Percentiles rank a stretch among this genome's conserved stretches.
Evolutionary conservation across 1,140 invertebrate genomes (phyloP).

Genomic region (Pomacea maculata): DNA sequence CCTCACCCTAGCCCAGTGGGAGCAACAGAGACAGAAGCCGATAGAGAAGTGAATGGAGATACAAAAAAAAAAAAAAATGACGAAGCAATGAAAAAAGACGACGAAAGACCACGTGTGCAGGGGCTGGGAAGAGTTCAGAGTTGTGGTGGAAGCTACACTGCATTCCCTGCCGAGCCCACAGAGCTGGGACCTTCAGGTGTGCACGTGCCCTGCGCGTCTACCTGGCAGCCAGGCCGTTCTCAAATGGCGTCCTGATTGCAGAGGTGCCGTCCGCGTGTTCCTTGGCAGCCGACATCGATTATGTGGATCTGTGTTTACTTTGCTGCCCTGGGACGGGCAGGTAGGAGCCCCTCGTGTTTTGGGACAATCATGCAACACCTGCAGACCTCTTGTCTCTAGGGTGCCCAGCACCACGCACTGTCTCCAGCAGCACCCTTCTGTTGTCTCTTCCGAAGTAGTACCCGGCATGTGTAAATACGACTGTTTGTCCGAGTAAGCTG

Average conservation of each 20-base stretch:
- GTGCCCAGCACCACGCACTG: too few relatives aligned
- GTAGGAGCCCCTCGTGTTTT: too few relatives aligned
- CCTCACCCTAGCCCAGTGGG: background rate
- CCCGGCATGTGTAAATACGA: too few relatives aligned
- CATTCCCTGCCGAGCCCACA: background rate
- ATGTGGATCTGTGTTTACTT: too few relatives aligned
- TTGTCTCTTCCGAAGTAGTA: too few relatives aligned
- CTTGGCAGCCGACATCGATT: background rate
- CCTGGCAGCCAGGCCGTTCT: background rate
- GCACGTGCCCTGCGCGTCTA: background rate
- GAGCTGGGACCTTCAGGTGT: background rate
- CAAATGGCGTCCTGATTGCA: background rate
- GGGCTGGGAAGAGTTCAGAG: background rate
- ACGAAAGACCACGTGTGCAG: background rate
- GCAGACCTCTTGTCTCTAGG: too few relatives aligned
- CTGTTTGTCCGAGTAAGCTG: too few relatives aligned
- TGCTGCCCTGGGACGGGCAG: too few relatives aligned
- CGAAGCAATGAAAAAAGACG: background rate
- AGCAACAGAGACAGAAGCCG: background rate
- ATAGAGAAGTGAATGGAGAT: background rate
- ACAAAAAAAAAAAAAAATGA: background rate
- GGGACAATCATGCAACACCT: too few relatives aligned
- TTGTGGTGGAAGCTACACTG: background rate
- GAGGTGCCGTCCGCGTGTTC: background rate
- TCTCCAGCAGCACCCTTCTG: too few relatives aligned